A percentile compares a stretch with the other conserved stretches of the same genome.
Evolutionary conservation across 1,140 invertebrate genomes (phyloP).

Genomic region (Bombus difficillimus): DNA sequence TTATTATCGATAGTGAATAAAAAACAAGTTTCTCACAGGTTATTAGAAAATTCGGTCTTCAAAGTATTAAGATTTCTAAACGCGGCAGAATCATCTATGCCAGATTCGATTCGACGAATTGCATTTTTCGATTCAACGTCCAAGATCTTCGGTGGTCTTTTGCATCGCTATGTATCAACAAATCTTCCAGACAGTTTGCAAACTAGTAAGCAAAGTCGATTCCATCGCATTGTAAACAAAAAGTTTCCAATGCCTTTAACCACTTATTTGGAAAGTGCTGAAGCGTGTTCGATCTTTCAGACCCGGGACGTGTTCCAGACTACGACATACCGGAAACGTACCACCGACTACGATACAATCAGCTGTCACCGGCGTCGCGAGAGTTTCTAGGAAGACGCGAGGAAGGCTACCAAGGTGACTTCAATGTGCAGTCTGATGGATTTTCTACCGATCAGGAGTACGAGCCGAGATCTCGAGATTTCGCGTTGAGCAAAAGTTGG

Average conservation of each 20-base stretch:
- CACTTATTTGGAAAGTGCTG: not conserved
- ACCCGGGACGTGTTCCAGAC: not conserved
- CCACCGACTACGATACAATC: slow-evolving; percentile 22
- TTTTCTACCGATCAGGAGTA: slow-evolving; percentile 54
- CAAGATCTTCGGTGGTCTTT: not conserved
- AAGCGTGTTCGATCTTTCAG: slow-evolving; percentile 1
- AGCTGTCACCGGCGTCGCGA: not conserved
- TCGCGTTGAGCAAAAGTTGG: slow-evolving; percentile 52
- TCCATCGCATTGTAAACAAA: not conserved
- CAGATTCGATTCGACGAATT: too few species aligned
- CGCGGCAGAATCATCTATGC: too few species aligned
- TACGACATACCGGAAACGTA: slow-evolving; percentile 31
- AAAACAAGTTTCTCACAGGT: too few species aligned
- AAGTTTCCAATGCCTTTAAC: not conserved
- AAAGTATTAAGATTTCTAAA: too few species aligned
- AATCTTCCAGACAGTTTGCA: not conserved
- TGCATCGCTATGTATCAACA: not conserved
- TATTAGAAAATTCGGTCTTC: too few species aligned
- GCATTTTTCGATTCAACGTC: too few species aligned
- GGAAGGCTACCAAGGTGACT: slow-evolving; percentile 46
- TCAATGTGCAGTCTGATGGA: slow-evolving; percentile 10
- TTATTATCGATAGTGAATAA: too few species aligned
- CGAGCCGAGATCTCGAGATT: slow-evolving; percentile 49
- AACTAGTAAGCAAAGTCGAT: not conserved
- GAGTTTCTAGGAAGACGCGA: slow-evolving; percentile 25